Evolutionary conservation across 2,113 vertebrate species (phyloP).

Genomic region (Eonycteris spelaea): DNA sequence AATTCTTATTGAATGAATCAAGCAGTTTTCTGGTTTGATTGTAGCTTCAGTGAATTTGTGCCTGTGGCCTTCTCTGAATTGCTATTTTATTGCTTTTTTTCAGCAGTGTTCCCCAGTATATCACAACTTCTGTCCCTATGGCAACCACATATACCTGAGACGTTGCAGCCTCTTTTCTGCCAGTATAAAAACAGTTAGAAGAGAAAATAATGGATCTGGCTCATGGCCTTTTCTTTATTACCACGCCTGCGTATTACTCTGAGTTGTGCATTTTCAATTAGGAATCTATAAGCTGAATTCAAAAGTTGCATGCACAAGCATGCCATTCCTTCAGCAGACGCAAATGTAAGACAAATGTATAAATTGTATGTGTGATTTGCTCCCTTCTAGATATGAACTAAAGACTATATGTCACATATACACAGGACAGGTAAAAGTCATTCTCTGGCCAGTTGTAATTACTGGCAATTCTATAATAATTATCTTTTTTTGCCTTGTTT

Average conservation of each 20-base stretch:
- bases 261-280: constrained; percentile 26
- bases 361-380: not conserved
- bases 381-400: not conserved
- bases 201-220: constrained; percentile 11
- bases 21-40: constrained; percentile 53
- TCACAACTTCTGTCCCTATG: constrained; percentile 63
- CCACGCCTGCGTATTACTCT: not conserved
- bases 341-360: constrained; percentile 44
- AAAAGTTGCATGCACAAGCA: not conserved
- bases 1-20: constrained; percentile 30
- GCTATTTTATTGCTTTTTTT: constrained; percentile 67
- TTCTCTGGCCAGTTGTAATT: not conserved
- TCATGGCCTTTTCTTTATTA: not conserved
- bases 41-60: constrained; percentile 39
- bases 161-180: constrained; percentile 24
- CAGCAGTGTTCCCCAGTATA: constrained; percentile 43
- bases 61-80: constrained; percentile 61
- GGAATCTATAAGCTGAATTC: not conserved
- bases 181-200: constrained; percentile 22
- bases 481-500: not conserved
- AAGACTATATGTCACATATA: not conserved
- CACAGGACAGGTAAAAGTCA: not conserved
- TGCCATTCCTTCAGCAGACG: not conserved
- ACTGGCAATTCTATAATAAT: not conserved
- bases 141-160: constrained; percentile 53